These are phyloP conservation scores for Clusia tigrina DNA, from an alignment of 2,888 invertebrate genomes.

Conservation along the genomic window DNA sequence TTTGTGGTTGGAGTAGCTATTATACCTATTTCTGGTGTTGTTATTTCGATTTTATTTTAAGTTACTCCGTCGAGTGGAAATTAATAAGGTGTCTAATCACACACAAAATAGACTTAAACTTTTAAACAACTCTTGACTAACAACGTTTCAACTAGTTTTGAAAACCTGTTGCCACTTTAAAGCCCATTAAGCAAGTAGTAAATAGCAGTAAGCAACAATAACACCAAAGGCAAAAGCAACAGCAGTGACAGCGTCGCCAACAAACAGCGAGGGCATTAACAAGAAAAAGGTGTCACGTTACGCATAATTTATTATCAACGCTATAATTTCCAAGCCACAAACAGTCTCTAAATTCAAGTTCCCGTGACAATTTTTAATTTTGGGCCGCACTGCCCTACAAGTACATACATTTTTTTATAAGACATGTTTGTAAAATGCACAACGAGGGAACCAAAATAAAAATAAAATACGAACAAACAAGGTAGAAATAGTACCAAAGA, in stretches of 20 bases:
- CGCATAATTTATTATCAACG: conserved; percentile 58
- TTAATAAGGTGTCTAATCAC: no score
- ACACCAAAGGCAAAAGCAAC: no score
- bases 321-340: conserved; percentile 46
- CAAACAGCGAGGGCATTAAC: conserved; percentile 30
- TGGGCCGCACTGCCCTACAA: no score
- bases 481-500: background rate
- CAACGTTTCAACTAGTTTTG: background rate
- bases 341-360: conserved; percentile 30
- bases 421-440: background rate
- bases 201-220: background rate
- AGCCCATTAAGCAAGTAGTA: background rate
- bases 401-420: no score
- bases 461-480: conserved; percentile 7
- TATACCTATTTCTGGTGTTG: no score
- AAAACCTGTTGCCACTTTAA: conserved; percentile 1
- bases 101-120: no score
- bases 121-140: no score
- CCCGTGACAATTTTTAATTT: conserved; percentile 14
- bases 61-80: no score
- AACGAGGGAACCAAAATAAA: background rate
- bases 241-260: no score
- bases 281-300: conserved; percentile 62
- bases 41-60: no score
- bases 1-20: no score